These are phyloP conservation scores for Sebastes vulpes DNA, from an alignment of 2,797 vertebrate genomes.

Conservation along the genomic window DNA sequence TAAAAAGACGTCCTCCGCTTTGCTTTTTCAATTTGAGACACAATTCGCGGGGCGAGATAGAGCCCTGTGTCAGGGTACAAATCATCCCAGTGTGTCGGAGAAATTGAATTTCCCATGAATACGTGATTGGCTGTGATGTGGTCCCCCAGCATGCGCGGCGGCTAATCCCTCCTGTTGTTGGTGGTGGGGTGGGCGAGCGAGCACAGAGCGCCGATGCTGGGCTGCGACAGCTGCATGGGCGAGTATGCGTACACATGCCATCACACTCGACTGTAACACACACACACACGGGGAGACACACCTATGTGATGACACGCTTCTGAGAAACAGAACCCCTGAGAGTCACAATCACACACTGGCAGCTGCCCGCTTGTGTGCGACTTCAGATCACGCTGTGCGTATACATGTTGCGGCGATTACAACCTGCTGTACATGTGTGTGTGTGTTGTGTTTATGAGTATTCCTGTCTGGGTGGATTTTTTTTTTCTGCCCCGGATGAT, in stretches of 20 bases:
- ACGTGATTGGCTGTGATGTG: conserved; percentile 75
- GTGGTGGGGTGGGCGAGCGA: not conserved
- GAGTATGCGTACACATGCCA: not conserved
- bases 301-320: conserved; percentile 54
- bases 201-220: not conserved
- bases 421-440: conserved; percentile 34
- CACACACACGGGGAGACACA: conserved; percentile 11
- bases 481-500: not conserved
- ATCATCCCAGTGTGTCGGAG: conserved; percentile 67
- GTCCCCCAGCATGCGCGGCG: conserved; percentile 36
- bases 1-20: conserved; percentile 44
- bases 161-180: conserved; percentile 51
- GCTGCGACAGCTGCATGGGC: conserved; percentile 33
- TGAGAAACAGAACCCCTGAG: conserved; percentile 54
- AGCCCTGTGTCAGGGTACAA: conserved; percentile 62
- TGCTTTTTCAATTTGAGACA: conserved; percentile 78
- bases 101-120: conserved; percentile 82
- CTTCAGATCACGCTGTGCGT: conserved; percentile 54
- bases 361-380: conserved; percentile 58
- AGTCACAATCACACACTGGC: conserved; percentile 56
- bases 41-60: conserved; percentile 65
- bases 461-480: conserved; percentile 11
- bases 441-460: conserved; percentile 16
- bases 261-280: not conserved
- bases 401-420: conserved; percentile 42